Evolutionary conservation across 2,888 invertebrate species (phyloP).

Genomic region (Lochmaea crataegi): DNA sequence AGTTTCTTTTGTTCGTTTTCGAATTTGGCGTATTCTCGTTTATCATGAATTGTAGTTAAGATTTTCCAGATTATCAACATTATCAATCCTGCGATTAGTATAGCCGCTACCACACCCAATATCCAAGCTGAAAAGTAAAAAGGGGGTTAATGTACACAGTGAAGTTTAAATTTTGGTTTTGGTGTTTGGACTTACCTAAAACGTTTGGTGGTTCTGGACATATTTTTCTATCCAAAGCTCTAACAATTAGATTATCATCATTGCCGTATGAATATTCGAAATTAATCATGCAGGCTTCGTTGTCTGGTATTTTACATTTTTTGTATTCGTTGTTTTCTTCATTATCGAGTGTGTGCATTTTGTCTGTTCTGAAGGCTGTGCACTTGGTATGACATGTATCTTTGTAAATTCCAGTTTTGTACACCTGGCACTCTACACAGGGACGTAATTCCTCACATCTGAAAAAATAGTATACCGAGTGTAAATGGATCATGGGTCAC

Average conservation of each 20-base stretch:
- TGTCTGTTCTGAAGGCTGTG: slow-evolving; percentile 55
- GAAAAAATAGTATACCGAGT: slow-evolving; percentile 33
- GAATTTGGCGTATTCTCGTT: slow-evolving; percentile 81
- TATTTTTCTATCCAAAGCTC: slow-evolving; percentile 64
- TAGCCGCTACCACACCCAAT: slow-evolving; percentile 75
- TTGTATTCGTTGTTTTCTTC: slow-evolving; percentile 57
- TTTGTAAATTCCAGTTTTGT: slow-evolving; percentile 62
- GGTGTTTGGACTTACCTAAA: slow-evolving; percentile 58
- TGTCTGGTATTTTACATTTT: slow-evolving; percentile 63
- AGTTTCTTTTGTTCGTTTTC: slow-evolving; percentile 75
- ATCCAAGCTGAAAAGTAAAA: slow-evolving; percentile 70
- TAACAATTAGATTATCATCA: slow-evolving; percentile 59
- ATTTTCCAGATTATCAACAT: slow-evolving; percentile 82
- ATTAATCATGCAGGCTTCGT: slow-evolving; percentile 64
- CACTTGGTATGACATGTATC: slow-evolving; percentile 58
- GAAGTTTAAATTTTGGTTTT: not conserved
- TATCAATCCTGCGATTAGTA: slow-evolving; percentile 78
- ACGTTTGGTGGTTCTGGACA: slow-evolving; percentile 65
- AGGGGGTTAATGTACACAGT: not conserved
- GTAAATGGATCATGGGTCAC: too few relatives aligned
- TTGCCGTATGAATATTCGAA: slow-evolving; percentile 65
- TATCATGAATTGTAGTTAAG: slow-evolving; percentile 77
- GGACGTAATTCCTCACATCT: slow-evolving; percentile 75
- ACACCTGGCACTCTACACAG: slow-evolving; percentile 77
- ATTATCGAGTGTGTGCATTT: slow-evolving; percentile 63